Evolutionary conservation across 2,113 vertebrate genomes (phyloP).

Genomic region (Hystrix cristata): DNA sequence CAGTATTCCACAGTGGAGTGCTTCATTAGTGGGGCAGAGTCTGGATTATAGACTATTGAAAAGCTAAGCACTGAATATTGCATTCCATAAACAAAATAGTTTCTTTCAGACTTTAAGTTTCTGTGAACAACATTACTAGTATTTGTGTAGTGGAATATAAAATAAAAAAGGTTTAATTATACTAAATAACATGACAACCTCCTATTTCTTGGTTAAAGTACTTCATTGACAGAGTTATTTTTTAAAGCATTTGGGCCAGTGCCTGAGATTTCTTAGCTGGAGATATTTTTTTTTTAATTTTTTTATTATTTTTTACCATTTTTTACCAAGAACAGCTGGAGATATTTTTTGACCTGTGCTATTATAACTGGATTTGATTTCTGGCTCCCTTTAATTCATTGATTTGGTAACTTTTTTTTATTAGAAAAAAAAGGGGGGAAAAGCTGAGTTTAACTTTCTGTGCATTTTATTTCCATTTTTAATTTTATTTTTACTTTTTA

Average conservation of each 20-base stretch:
- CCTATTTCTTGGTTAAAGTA: not conserved
- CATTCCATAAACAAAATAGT: slow-evolving; percentile 20
- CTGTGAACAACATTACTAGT: not conserved
- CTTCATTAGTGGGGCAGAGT: not conserved
- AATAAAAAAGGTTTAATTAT: slow-evolving; percentile 20
- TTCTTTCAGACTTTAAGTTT: slow-evolving; percentile 27
- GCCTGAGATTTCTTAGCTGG: not conserved
- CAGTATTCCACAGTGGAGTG: not conserved
- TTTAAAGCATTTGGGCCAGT: not conserved
- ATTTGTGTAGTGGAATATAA: not conserved
- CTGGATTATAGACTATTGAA: slow-evolving; percentile 20
- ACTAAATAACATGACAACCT: not conserved
- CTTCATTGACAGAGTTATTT: not conserved
- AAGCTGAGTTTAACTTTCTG: not conserved
- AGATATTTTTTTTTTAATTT: not conserved
- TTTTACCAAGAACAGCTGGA: too few relatives aligned
- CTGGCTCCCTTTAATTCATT: not conserved
- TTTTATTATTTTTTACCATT: too few relatives aligned
- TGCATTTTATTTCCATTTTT: not conserved
- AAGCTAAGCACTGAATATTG: not conserved
- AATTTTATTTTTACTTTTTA: slow-evolving; percentile 42
- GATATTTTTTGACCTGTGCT: slow-evolving; percentile 21
- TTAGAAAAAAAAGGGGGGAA: not conserved
- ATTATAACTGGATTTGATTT: slow-evolving; percentile 1
- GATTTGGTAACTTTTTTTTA: not conserved